Evolutionary conservation across 2,797 vertebrate genomes (phyloP).

Genomic region (Oophaga sylvatica): DNA sequence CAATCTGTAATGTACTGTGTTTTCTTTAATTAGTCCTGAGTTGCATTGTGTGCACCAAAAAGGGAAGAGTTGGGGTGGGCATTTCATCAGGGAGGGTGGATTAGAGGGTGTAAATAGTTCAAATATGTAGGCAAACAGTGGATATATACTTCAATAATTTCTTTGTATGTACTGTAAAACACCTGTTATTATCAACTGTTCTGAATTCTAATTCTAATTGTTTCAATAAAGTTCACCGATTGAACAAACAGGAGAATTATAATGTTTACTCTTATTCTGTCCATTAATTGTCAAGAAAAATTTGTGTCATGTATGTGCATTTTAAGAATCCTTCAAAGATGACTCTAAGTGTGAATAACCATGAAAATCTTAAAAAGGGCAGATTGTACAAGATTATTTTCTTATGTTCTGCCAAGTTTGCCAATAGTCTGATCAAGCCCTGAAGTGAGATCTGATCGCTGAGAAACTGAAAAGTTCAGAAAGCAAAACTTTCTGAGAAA

Average conservation of each 20-base stretch:
- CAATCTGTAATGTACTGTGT: too few relatives aligned
- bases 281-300: background rate
- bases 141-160: too few relatives aligned
- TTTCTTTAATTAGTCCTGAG: too few relatives aligned
- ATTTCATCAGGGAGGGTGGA: too few relatives aligned
- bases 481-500: slow-evolving; percentile 45
- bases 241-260: background rate
- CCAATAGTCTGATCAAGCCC: slow-evolving; percentile 39
- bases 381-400: slow-evolving; percentile 35
- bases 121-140: too few relatives aligned
- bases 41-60: too few relatives aligned
- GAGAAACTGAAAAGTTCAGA: slow-evolving; percentile 39
- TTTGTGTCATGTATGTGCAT: background rate
- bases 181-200: too few relatives aligned
- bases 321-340: slow-evolving; percentile 31
- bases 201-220: too few relatives aligned
- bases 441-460: slow-evolving; percentile 35
- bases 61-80: too few relatives aligned
- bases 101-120: too few relatives aligned
- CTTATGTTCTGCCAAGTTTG: slow-evolving; percentile 45
- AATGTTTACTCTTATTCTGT: background rate
- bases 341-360: slow-evolving; percentile 25
- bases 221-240: too few relatives aligned
- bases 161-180: too few relatives aligned
- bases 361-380: slow-evolving; percentile 28